These are phyloP conservation scores for Bubo blakistoni DNA, from an alignment of 2,113 vertebrate species.

Conservation along the genomic window DNA sequence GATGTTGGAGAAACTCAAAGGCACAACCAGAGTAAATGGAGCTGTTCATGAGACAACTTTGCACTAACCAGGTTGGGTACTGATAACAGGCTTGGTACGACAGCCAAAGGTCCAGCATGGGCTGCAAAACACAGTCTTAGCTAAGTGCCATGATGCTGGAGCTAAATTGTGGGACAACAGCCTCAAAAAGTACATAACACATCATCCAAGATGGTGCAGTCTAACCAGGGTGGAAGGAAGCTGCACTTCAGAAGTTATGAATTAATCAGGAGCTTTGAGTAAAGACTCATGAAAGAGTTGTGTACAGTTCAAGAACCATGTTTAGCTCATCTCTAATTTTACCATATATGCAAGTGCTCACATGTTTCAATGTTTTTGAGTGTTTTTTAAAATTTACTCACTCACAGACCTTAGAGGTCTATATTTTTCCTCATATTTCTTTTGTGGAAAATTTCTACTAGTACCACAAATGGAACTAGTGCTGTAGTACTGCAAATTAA, in stretches of 20 bases:
- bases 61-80: background rate
- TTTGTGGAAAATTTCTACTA: background rate
- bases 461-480: background rate
- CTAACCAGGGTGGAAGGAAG: background rate
- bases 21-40: background rate
- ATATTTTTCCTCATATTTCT: background rate
- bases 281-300: background rate
- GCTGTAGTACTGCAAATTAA: background rate
- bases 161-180: background rate
- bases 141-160: background rate
- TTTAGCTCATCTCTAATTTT: conserved; percentile 26
- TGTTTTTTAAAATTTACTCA: background rate
- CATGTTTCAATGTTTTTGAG: background rate
- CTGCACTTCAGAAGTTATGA: background rate
- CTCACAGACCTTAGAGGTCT: background rate
- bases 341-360: background rate
- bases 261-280: background rate
- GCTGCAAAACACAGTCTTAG: background rate
- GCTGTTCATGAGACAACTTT: background rate
- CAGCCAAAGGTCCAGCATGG: background rate
- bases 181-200: background rate
- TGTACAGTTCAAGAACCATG: conserved; percentile 17
- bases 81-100: background rate
- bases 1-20: background rate
- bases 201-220: background rate